Percentiles rank a stretch among this genome's conserved stretches.
Conservation (phyloP, 1,140 invertebrate species). For the Drosophila micromelanica region DNA sequence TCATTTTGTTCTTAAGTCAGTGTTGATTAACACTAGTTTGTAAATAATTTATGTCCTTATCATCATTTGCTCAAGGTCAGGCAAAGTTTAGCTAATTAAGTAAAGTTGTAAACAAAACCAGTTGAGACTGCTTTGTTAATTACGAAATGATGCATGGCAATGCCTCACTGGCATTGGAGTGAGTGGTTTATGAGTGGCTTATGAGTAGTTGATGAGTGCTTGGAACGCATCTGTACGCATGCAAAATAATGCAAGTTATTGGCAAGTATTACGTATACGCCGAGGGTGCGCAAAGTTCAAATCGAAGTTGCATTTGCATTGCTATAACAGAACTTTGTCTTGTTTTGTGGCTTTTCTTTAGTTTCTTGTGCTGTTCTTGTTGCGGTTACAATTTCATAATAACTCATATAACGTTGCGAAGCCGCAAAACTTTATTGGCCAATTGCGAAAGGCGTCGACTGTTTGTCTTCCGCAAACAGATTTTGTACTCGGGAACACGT, state of each 20-base stretch:
- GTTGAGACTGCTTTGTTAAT: constrained; percentile 18
- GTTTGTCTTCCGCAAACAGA: constrained; percentile 60
- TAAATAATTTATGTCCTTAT: no score
- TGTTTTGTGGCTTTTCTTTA: constrained; percentile 4
- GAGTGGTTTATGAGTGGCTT: constrained; percentile 12
- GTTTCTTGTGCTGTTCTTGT: constrained; percentile 26
- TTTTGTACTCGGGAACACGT: constrained; percentile 20
- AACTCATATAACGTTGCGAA: constrained; percentile 38
- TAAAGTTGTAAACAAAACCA: constrained; percentile 25
- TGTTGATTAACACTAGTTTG: no score
- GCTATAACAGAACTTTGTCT: constrained; percentile 31
- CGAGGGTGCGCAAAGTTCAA: not conserved
- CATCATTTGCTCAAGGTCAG: constrained; percentile 13
- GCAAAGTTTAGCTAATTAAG: constrained; percentile 14
- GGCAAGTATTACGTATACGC: constrained; percentile 4
- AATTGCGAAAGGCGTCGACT: constrained; percentile 10
- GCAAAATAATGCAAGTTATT: not conserved
- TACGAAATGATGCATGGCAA: constrained; percentile 24
- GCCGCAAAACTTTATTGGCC: constrained; percentile 46
- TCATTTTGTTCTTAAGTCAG: no score
- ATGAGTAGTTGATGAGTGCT: constrained; percentile 7
- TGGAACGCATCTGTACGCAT: not conserved
- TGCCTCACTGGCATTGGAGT: constrained; percentile 18
- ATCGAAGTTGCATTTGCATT: not conserved
- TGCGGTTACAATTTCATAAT: constrained; percentile 33